Percentiles rank a stretch among this genome's conserved stretches.
These are phyloP conservation scores for Amphipoea lucens DNA, from an alignment of 2,888 invertebrate species.

Conservation along the genomic window DNA sequence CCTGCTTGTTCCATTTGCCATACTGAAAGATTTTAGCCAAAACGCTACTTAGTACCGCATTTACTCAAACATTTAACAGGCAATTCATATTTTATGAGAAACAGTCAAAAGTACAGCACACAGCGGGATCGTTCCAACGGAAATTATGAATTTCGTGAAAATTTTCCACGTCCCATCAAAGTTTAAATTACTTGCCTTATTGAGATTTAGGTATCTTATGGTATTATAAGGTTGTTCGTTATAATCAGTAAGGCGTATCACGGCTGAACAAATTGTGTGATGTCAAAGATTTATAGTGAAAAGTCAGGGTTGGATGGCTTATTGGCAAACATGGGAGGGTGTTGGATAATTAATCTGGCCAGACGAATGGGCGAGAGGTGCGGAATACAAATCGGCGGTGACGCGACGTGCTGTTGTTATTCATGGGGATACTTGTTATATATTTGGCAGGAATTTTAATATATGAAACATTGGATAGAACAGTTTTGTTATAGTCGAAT, in stretches of 20 bases:
- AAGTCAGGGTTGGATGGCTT: conserved; percentile 81
- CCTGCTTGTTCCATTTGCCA: conserved; percentile 5
- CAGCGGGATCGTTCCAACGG: conserved; percentile 32
- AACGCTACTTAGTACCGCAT: conserved; percentile 25
- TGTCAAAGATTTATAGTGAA: conserved; percentile 81
- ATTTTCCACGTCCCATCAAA: conserved; percentile 64
- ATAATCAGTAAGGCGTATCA: conserved; percentile 64
- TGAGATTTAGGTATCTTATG: conserved; percentile 47
- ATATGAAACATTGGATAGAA: conserved; percentile 27
- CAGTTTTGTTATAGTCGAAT: not conserved
- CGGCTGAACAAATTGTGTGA: conserved; percentile 64
- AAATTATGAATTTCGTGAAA: conserved; percentile 66
- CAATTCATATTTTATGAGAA: conserved; percentile 47
- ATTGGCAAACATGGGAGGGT: conserved; percentile 88
- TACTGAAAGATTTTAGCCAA: conserved; percentile 10
- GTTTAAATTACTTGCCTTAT: conserved; percentile 70
- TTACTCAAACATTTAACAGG: conserved; percentile 38
- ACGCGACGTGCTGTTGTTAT: conserved; percentile 70
- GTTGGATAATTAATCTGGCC: conserved; percentile 88
- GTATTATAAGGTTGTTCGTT: conserved; percentile 31
- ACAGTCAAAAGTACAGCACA: conserved; percentile 44
- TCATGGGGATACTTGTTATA: conserved; percentile 62
- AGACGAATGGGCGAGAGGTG: conserved; percentile 83
- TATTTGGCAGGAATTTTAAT: conserved; percentile 57
- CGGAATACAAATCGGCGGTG: conserved; percentile 85